A percentile compares a stretch with the other conserved stretches of the same genome.
Evolutionary conservation across 2,797 vertebrate species (phyloP).

Genomic region (Syngnathus rostellatus): DNA sequence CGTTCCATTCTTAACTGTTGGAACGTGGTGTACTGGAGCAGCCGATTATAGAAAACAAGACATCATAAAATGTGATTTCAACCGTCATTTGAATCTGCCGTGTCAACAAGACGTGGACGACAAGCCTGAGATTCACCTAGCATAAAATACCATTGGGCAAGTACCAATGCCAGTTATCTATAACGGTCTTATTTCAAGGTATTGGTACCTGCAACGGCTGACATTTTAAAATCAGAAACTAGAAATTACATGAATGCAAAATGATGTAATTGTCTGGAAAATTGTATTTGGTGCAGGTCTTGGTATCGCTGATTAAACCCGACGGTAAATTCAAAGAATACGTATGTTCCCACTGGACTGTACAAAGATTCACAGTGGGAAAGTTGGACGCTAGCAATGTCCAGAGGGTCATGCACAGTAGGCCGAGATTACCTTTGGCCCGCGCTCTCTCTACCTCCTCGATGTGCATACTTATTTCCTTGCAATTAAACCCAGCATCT

Average conservation of each 20-base stretch:
- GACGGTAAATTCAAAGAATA: constrained; percentile 32
- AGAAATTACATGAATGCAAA: too few relatives aligned
- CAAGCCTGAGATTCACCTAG: not conserved
- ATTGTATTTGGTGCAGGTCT: too few relatives aligned
- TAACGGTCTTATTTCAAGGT: too few relatives aligned
- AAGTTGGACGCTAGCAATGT: constrained; percentile 33
- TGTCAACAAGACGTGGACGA: not conserved
- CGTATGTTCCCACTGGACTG: constrained; percentile 28
- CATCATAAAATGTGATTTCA: not conserved
- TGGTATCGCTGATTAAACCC: constrained; percentile 1
- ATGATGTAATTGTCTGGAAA: too few relatives aligned
- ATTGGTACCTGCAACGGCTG: too few relatives aligned
- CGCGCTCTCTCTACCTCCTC: constrained; percentile 17
- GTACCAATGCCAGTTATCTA: too few relatives aligned
- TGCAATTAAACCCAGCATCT: constrained; percentile 49
- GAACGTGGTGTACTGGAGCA: not conserved
- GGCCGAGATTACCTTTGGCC: constrained; percentile 55
- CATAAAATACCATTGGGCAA: too few relatives aligned
- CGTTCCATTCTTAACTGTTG: not conserved
- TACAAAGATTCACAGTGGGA: constrained; percentile 27
- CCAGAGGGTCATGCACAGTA: constrained; percentile 46
- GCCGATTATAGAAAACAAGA: not conserved
- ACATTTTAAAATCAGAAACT: too few relatives aligned
- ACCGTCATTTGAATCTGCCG: not conserved
- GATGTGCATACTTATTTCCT: constrained; percentile 25